Evolutionary conservation across 23 tunicate species (phyloP), one percentile per base, ranked within the genome.

Genomic region (Trididemnum clinides): DNA sequence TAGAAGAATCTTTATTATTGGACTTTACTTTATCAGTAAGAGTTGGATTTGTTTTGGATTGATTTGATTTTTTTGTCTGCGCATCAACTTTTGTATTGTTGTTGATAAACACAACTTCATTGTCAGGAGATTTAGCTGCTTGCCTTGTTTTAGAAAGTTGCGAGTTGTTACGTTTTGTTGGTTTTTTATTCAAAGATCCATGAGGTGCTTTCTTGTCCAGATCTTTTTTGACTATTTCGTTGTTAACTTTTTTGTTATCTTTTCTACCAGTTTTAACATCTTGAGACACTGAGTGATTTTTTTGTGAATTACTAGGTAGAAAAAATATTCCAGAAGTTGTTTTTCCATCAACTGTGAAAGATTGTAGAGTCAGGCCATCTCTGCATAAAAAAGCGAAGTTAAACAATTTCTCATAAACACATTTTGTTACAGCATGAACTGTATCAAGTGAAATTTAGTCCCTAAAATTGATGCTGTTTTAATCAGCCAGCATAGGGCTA

Each of bases 311-410:
- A 28, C 26, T 83, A 19, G 64, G 39, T 28, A 50, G 1, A 34
- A 92, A 83, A 39, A 69, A 88, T 27, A 92, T 88, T 21, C 93
- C 93, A 23, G 91, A 28, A 18, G 89, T 78, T 4, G 88, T 33
- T 72, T 92, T 92, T 29, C 92, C 92, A 29, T 69, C 54, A 34
- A 92, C 72, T 10, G 83, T 78, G 12, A 70, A 78, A 4, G 92
- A 76, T 19, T 88, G 92, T 1, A 92, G n/a, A 0, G 89, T 84
- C 28, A 92, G 33, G 35, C 97, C 97, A 66, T 87, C 86, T 0
- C 97, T 84, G 4, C 35, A 81, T n/a, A 59, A 59, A 59, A 19
- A 59, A n/a, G 12, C 15, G 54, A 44, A 15, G 15, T 37, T 77
- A 21, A 63, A 22, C 28, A 63, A 63, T 63, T n/a, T n/a, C n/a